These are phyloP conservation scores for Ephydatia muelleri DNA, from an alignment of 37 sponge, comb jelly and placozoan genomes.

Conservation along the genomic window DNA sequence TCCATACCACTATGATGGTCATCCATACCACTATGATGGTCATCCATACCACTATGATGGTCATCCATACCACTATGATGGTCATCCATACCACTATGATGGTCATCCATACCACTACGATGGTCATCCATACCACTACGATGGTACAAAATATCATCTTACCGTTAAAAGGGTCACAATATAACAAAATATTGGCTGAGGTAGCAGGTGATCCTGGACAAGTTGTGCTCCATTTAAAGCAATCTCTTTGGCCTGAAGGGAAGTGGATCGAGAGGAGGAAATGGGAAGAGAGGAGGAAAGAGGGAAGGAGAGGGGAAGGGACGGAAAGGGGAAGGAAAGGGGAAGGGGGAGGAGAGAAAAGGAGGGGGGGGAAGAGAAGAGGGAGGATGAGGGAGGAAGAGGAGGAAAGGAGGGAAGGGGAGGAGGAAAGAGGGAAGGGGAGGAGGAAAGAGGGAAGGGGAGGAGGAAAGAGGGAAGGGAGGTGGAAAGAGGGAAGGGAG, in stretches of 20 bases:
- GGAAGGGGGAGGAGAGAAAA: not conserved
- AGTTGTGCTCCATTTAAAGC: slow-evolving; percentile 74
- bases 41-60: no score
- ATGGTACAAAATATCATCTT: no score
- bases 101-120: no score
- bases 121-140: no score
- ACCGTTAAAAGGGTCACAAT: slow-evolving; percentile 66
- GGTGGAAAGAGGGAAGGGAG: not conserved
- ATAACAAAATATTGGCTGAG: slow-evolving; percentile 90
- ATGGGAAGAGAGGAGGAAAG: not conserved
- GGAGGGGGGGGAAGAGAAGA: not conserved
- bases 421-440: not conserved
- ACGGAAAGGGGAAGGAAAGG: not conserved
- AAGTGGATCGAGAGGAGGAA: not conserved
- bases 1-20: no score
- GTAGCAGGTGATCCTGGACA: slow-evolving; percentile 73
- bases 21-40: no score
- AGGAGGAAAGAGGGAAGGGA: no score
- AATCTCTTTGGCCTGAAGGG: slow-evolving; percentile 65
- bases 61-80: no score
- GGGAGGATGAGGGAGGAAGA: not conserved
- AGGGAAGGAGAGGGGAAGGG: not conserved
- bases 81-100: no score
- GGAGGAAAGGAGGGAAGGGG: not conserved
- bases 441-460: no score